Evolutionary conservation across 1,140 invertebrate genomes (phyloP), one percentile per base, ranked within the genome.

Genomic region (Hirudo medicinalis): DNA sequence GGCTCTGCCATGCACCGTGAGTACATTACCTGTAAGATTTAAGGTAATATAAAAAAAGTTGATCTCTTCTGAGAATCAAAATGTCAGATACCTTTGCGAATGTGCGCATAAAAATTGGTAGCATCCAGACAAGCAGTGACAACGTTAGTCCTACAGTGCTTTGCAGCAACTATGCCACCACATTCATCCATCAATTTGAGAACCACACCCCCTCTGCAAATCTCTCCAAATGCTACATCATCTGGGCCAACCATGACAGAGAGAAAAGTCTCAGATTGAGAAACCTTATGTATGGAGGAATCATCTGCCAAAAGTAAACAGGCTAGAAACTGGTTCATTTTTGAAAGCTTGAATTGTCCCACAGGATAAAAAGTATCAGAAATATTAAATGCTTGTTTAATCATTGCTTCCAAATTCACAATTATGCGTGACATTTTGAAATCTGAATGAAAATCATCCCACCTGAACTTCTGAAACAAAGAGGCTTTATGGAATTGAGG

Each of bases 101-200:
- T 70, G 17, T 32, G 40, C n/a, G 20, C 17, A 43, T 74, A 54
- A 55, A 74, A 74, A 55, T 74, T 70, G 22, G 70, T 74, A 20
- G 73, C 67, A 49, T 74, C 71, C 22, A 74, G 67, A 43, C 71
- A 72, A 29, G 73, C 73, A 19, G 73, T 74, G 22, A 74, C 73
- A 19, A 72, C 71, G 27, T 72, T 72, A 49, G 22, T 69, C 25
- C 67, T 29, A 29, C 73, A 74, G 71, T 74, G 73, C 40, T 72
- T 74, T 69, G 32, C 73, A 29, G 73, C 57, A 5, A 74, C 71
- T 40, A 72, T 54, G 19, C 73, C 73, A 22, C 60, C 73, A 53
- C 73, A 74, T 36, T 74, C 67, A 70, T 74, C 73, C 73, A 74
- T 74, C 32, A 74, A 54, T 60, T 74, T 74, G 6, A 74, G 63